These are phyloP conservation scores for Aleiodes alternator DNA, from an alignment of 2,888 invertebrate genomes.

Conservation along the genomic window DNA sequence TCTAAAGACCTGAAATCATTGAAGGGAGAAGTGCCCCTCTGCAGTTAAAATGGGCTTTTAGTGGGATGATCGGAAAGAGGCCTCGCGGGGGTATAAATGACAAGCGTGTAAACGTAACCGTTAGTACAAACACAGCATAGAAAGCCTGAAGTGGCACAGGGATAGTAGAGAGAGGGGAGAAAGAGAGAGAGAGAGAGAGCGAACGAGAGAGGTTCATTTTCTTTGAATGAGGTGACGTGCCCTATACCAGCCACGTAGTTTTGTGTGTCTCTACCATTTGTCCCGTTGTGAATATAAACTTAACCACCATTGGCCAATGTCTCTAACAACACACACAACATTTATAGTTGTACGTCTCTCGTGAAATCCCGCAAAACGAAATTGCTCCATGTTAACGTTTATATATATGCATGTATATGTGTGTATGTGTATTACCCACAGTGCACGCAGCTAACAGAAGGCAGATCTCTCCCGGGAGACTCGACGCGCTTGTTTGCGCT, in stretches of 20 bases:
- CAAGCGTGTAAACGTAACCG: conserved; percentile 46
- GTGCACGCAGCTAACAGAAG: conserved; percentile 73
- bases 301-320: not conserved
- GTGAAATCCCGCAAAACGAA: conserved; percentile 36
- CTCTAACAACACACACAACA: conserved; percentile 27
- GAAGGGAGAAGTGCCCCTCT: conserved; percentile 23
- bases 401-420: conserved; percentile 32
- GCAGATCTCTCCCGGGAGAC: conserved; percentile 75
- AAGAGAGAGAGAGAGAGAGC: not conserved
- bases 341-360: conserved; percentile 30
- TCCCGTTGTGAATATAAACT: conserved; percentile 54
- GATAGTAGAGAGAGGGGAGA: not conserved
- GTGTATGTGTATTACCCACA: conserved; percentile 64
- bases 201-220: conserved; percentile 9
- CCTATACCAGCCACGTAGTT: conserved; percentile 39
- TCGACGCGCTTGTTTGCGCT: conserved; percentile 76
- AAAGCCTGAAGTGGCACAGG: conserved; percentile 23
- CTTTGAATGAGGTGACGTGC: conserved; percentile 29
- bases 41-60: conserved; percentile 46
- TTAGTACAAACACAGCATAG: conserved; percentile 26
- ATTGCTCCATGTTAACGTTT: conserved; percentile 35
- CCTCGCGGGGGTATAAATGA: conserved; percentile 48
- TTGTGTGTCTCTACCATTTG: conserved; percentile 66
- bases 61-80: conserved; percentile 45
- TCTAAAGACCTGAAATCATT: conserved; percentile 25